A percentile compares a stretch with the other conserved stretches of the same genome.
phyloP scores from a whole-genome alignment of 2,113 vertebrate genomes.

The Albula glossodonta region DNA sequence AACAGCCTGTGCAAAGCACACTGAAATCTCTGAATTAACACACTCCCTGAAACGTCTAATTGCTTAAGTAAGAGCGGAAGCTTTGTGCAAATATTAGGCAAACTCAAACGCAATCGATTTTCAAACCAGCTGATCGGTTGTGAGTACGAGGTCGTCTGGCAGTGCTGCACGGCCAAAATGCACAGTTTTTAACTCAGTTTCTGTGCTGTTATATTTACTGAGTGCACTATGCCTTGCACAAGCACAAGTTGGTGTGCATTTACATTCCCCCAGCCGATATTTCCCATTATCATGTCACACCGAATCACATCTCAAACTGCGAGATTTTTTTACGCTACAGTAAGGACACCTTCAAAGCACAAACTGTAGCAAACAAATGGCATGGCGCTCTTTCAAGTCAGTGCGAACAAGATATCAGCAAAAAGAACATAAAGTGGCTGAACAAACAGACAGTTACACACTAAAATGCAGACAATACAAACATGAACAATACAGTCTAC shows the following conservation, averaged over 20 bases:
- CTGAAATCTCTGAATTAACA: background rate
- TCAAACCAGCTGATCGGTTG: no score
- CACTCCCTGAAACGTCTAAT: background rate
- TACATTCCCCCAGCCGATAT: background rate
- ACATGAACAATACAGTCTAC: background rate
- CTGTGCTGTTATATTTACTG: no score
- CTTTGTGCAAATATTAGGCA: background rate
- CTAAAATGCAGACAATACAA: background rate
- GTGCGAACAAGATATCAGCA: background rate
- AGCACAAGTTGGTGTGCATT: no score
- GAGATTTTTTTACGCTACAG: background rate
- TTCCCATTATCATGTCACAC: background rate
- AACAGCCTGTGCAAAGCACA: background rate
- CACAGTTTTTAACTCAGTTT: no score
- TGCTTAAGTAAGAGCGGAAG: background rate
- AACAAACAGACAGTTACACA: background rate
- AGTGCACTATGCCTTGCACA: no score
- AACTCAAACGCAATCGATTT: no score
- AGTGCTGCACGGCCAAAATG: no score
- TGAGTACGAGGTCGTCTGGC: no score
- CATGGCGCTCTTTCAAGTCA: background rate
- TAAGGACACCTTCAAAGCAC: background rate
- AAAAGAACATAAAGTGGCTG: background rate
- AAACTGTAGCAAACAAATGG: background rate
- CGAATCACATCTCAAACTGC: background rate